phyloP scores from a whole-genome alignment of 2,113 vertebrate genomes.

The Odontesthes bonariensis region DNA sequence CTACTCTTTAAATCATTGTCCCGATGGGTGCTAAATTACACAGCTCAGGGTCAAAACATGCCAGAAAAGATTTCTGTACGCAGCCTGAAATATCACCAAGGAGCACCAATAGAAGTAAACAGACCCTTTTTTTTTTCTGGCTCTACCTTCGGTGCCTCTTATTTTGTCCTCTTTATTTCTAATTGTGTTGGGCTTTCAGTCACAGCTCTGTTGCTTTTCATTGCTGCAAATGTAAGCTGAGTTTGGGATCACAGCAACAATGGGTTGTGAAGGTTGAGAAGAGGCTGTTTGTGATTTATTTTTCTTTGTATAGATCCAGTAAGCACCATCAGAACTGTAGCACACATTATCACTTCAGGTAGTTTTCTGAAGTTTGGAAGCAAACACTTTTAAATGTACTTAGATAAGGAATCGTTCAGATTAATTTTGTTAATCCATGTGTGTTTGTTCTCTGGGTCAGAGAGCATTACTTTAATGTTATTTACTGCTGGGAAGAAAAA shows the following conservation, averaged over 20 bases:
- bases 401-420: not conserved
- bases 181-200: not conserved
- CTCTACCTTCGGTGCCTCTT: not conserved
- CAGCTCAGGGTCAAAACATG: slow-evolving; percentile 1
- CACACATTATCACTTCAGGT: too few relatives aligned
- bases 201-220: not conserved
- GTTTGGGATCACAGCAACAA: not conserved
- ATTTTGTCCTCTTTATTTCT: not conserved
- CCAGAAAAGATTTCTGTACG: not conserved
- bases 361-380: not conserved
- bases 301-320: too few relatives aligned
- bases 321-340: too few relatives aligned
- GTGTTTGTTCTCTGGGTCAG: not conserved
- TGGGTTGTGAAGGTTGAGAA: not conserved
- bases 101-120: not conserved
- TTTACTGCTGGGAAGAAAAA: not conserved
- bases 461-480: not conserved
- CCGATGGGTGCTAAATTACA: not conserved
- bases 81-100: not conserved
- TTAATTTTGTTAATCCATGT: not conserved
- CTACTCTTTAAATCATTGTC: not conserved
- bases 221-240: not conserved
- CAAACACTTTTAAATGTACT: not conserved
- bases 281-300: not conserved
- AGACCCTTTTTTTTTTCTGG: not conserved